Percentiles rank a stretch among this genome's conserved stretches.
phyloP scores from a whole-genome alignment of 2,797 vertebrate species.

The Rhadinocentrus ornatus region DNA sequence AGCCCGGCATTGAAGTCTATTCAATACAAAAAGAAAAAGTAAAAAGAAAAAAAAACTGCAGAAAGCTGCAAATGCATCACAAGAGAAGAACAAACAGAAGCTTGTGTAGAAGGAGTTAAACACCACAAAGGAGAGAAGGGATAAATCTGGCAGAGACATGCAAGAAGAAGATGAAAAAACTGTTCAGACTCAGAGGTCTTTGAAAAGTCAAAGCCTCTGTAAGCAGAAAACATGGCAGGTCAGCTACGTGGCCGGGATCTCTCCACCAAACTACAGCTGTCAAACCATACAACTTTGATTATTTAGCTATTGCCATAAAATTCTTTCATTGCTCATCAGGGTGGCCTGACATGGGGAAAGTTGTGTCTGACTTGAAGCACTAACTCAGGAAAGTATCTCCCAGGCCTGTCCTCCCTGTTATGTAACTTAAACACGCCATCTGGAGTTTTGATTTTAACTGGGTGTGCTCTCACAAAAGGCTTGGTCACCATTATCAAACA shows the following conservation, averaged over 20 bases:
- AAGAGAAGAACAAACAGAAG: constrained; percentile 52
- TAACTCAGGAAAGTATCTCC: constrained; percentile 14
- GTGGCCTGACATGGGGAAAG: constrained; percentile 7
- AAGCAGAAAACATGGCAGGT: constrained; percentile 15
- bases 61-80: constrained; percentile 45
- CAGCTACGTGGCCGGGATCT: constrained; percentile 39
- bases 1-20: constrained; percentile 14
- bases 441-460: constrained; percentile 44
- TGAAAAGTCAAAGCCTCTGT: constrained; percentile 12
- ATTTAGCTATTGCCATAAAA: constrained; percentile 17
- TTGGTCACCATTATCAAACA: constrained; percentile 35
- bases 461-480: constrained; percentile 50
- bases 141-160: constrained; percentile 26
- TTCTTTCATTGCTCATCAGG: constrained; percentile 5
- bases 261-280: constrained; percentile 49
- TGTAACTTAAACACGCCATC: constrained; percentile 51
- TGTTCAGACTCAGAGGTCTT: neutral
- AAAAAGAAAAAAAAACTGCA: constrained; percentile 12
- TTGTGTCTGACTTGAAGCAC: neutral
- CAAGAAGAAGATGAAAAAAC: constrained; percentile 11
- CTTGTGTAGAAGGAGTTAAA: constrained; percentile 44
- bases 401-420: constrained; percentile 53
- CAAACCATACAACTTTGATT: constrained; percentile 25
- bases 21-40: constrained; percentile 21
- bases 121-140: constrained; percentile 12